phyloP scores from a whole-genome alignment of 2,797 vertebrate species.

The Sebastes vulpes region DNA sequence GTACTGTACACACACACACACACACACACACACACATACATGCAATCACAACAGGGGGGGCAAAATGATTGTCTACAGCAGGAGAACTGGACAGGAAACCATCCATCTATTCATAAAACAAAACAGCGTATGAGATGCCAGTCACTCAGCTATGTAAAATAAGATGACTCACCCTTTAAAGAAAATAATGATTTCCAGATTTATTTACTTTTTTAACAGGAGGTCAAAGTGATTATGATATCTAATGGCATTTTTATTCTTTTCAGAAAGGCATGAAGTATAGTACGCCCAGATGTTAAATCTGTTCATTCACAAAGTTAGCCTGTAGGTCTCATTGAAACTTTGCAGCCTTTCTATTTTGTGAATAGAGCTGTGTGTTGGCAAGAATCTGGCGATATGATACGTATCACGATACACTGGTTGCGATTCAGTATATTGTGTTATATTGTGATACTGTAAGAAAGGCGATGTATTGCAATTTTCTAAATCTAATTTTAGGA shows the following conservation, averaged over 20 bases:
- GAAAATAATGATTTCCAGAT: conserved; percentile 74
- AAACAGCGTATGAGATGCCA: conserved; percentile 58
- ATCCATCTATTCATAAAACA: conserved; percentile 71
- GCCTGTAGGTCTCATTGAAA: background rate
- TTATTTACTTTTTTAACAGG: conserved; percentile 34
- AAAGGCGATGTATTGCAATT: too few species aligned
- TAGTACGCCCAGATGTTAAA: conserved; percentile 25
- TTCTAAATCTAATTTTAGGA: too few species aligned
- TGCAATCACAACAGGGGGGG: conserved; percentile 16
- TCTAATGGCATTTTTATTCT: conserved; percentile 43
- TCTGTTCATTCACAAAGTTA: conserved; percentile 48
- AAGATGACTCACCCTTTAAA: conserved; percentile 51
- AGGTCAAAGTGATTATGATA: conserved; percentile 64
- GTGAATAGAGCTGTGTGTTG: background rate
- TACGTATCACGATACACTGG: too few species aligned
- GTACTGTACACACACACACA: background rate
- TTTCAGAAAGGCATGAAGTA: conserved; percentile 6
- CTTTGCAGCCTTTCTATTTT: background rate
- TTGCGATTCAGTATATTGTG: too few species aligned
- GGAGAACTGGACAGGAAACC: conserved; percentile 63
- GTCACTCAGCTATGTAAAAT: conserved; percentile 64
- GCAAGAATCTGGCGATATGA: too few species aligned
- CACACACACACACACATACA: background rate
- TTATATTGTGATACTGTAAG: too few species aligned
- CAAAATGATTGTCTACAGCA: conserved; percentile 49